Conservation (phyloP, 2,113 vertebrate species). For the Leucosticte australis region DNA sequence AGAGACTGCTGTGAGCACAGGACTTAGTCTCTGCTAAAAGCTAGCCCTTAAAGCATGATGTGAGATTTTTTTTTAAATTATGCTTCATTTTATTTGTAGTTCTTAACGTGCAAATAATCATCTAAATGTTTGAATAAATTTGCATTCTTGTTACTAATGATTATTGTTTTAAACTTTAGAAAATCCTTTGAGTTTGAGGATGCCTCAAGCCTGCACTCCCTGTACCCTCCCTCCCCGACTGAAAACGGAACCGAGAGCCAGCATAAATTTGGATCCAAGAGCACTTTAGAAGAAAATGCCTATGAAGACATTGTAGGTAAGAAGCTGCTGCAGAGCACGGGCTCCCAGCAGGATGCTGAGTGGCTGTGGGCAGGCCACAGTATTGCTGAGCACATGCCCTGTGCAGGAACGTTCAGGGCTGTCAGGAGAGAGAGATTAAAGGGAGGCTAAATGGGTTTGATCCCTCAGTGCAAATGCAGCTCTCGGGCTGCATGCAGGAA, state of each 20-base stretch:
- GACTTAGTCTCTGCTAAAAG: background rate
- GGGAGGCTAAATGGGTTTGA: background rate
- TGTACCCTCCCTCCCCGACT: slow-evolving; percentile 86
- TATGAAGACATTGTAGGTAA: slow-evolving; percentile 99
- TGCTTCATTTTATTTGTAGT: background rate
- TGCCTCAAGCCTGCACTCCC: slow-evolving; percentile 84
- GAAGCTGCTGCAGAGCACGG: background rate
- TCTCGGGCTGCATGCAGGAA: background rate
- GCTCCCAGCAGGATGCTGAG: background rate
- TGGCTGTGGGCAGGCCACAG: background rate
- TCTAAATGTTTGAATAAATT: background rate
- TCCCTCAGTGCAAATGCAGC: background rate
- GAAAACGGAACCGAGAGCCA: slow-evolving; percentile 90
- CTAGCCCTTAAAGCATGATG: background rate
- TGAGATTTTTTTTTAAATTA: background rate
- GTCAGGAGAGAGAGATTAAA: background rate
- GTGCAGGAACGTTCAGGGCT: background rate
- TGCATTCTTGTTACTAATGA: background rate
- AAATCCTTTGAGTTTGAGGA: slow-evolving; percentile 95
- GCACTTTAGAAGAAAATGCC: slow-evolving; percentile 97
- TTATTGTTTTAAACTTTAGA: slow-evolving; percentile 71
- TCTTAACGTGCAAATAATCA: background rate
- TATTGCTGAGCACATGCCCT: background rate
- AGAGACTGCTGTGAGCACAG: background rate
- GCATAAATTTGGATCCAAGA: slow-evolving; percentile 88